phyloP scores from a whole-genome alignment of 2,797 vertebrate species.

The Salmo trutta region DNA sequence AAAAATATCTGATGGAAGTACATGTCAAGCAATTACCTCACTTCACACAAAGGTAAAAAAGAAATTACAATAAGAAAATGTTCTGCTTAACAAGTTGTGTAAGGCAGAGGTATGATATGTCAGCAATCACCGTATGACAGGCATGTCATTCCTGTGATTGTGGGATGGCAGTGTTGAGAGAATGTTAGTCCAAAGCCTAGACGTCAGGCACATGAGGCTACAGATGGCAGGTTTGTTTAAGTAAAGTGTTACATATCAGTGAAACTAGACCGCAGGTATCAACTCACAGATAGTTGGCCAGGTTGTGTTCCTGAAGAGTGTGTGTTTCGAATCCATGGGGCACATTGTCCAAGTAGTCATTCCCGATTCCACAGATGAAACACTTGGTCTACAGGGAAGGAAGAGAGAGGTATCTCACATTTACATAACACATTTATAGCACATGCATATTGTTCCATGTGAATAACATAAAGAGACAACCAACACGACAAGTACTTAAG shows the following conservation, averaged over 20 bases:
- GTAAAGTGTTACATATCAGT: neutral
- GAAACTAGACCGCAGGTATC: no score
- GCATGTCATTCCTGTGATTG: neutral
- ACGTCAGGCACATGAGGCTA: no score
- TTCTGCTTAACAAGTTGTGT: neutral
- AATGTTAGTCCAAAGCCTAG: no score
- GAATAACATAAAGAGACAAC: neutral
- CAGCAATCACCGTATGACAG: neutral
- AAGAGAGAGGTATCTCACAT: no score
- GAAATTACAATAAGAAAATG: neutral
- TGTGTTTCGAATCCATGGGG: conserved; percentile 75
- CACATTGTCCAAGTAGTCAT: conserved; percentile 74
- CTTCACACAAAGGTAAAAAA: no score
- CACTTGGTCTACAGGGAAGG: no score
- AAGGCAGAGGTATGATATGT: neutral
- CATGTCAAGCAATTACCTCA: no score
- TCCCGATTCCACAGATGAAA: conserved; percentile 47
- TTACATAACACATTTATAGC: neutral
- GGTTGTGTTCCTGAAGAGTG: conserved; percentile 79
- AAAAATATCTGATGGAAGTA: no score
- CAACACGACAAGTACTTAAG: neutral
- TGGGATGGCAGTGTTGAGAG: neutral
- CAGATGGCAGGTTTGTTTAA: neutral
- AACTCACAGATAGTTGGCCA: conserved; percentile 82
- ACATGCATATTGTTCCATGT: neutral